A percentile compares a stretch with the other conserved stretches of the same genome.
Evolutionary conservation across 2,888 invertebrate genomes (phyloP).

Genomic region (Cabera pusaria): DNA sequence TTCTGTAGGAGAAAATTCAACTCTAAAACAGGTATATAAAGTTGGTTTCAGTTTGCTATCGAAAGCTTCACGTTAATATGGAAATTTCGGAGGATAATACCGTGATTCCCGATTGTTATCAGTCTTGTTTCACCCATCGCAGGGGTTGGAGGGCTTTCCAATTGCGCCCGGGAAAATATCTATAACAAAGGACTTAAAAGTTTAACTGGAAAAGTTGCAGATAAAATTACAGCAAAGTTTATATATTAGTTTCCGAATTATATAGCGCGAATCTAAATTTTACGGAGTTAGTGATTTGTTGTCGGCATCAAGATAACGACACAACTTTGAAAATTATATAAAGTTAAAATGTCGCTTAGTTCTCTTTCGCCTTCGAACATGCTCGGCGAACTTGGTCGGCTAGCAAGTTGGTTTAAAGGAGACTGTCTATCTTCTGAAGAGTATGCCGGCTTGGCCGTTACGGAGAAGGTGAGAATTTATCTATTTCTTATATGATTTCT

Average conservation of each 20-base stretch:
- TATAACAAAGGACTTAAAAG: slow-evolving; percentile 20
- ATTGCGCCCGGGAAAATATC: slow-evolving; percentile 2
- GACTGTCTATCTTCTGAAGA: slow-evolving; percentile 69
- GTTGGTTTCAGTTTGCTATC: slow-evolving; percentile 31
- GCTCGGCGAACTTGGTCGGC: slow-evolving; percentile 70
- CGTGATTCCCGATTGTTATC: slow-evolving; percentile 48
- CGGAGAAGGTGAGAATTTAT: slow-evolving; percentile 70
- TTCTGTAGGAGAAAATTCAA: slow-evolving; percentile 44
- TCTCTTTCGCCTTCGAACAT: slow-evolving; percentile 67
- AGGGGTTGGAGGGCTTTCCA: slow-evolving; percentile 34
- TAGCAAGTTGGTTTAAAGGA: slow-evolving; percentile 73
- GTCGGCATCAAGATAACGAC: no score
- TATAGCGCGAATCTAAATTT: no score
- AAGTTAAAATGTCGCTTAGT: slow-evolving; percentile 61
- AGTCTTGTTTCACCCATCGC: slow-evolving; percentile 46
- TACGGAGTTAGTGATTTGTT: no score
- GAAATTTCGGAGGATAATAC: slow-evolving; percentile 30
- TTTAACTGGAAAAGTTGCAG: slow-evolving; percentile 25
- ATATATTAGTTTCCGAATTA: no score
- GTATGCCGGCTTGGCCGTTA: slow-evolving; percentile 67
- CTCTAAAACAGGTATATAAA: slow-evolving; percentile 42
- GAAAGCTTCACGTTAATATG: slow-evolving; percentile 11
- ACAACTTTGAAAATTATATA: no score
- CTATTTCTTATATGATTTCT: no score
- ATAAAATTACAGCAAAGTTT: neutral